Evolutionary conservation across 2,888 invertebrate species (phyloP).

Genomic region (Rhagonycha fulva): DNA sequence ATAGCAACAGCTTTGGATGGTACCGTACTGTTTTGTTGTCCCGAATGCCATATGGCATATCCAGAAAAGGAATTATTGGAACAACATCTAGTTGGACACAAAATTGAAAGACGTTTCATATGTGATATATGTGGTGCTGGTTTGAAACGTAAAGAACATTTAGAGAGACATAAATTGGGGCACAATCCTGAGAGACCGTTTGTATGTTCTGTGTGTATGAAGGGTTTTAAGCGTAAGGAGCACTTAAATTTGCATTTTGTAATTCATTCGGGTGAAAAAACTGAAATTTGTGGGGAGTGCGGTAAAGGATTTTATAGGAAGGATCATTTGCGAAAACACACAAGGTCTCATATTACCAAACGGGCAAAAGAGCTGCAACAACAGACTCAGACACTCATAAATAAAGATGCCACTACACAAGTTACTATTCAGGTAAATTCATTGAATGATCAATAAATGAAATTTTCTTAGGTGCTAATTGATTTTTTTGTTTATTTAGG

Average conservation of each 20-base stretch:
- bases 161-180: slow-evolving; percentile 79
- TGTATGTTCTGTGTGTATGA: slow-evolving; percentile 76
- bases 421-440: slow-evolving; percentile 51
- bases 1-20: slow-evolving; percentile 78
- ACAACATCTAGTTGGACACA: slow-evolving; percentile 75
- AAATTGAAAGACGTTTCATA: slow-evolving; percentile 78
- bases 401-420: slow-evolving; percentile 44
- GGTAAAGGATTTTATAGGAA: slow-evolving; percentile 81
- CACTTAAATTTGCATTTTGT: slow-evolving; percentile 83
- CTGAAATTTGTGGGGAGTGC: slow-evolving; percentile 76
- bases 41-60: slow-evolving; percentile 82
- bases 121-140: slow-evolving; percentile 80
- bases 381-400: slow-evolving; percentile 47
- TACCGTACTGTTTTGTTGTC: slow-evolving; percentile 76
- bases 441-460: neutral
- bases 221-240: slow-evolving; percentile 77
- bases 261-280: slow-evolving; percentile 84
- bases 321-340: slow-evolving; percentile 80
- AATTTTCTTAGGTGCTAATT: neutral
- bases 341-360: slow-evolving; percentile 76
- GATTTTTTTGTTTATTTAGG: slow-evolving; percentile 49
- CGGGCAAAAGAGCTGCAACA: slow-evolving; percentile 69
- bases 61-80: slow-evolving; percentile 80
- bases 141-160: slow-evolving; percentile 76
- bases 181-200: slow-evolving; percentile 82